Evolutionary conservation across 2,113 vertebrate genomes (phyloP).

Genomic region (Pseudorasbora parva): DNA sequence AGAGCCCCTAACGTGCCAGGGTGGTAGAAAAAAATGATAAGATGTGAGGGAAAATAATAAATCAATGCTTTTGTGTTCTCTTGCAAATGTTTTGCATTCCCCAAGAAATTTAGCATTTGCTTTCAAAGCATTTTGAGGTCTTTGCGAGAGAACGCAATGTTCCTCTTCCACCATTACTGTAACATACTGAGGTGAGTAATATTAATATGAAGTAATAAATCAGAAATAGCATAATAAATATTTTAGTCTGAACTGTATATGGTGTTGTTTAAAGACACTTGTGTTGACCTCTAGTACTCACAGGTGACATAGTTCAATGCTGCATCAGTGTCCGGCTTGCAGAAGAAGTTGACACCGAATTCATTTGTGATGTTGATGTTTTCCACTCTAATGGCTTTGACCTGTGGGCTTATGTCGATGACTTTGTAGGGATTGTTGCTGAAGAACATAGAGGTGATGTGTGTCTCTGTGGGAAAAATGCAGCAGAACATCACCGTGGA

Average conservation of each 20-base stretch:
- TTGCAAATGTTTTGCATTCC: too few relatives aligned
- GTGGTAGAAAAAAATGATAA: too few relatives aligned
- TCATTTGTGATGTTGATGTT: slow-evolving; percentile 35
- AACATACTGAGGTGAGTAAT: not conserved
- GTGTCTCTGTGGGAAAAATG: slow-evolving; percentile 51
- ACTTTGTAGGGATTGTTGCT: not conserved
- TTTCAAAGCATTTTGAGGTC: too few relatives aligned
- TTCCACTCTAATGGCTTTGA: slow-evolving; percentile 62
- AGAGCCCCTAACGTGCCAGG: too few relatives aligned
- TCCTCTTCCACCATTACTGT: too few relatives aligned
- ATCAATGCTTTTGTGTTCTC: too few relatives aligned
- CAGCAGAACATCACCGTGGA: slow-evolving; percentile 66
- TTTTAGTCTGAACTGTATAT: not conserved
- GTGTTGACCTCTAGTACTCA: slow-evolving; percentile 34
- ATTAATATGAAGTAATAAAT: not conserved
- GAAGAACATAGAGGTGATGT: slow-evolving; percentile 52
- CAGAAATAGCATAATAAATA: not conserved
- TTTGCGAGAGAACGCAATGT: too few relatives aligned
- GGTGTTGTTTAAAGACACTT: not conserved
- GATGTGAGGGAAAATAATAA: too few relatives aligned
- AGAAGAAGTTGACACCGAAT: not conserved
- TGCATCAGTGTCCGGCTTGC: accelerated
- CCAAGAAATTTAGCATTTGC: too few relatives aligned
- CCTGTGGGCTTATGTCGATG: slow-evolving; percentile 47
- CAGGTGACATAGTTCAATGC: slow-evolving; percentile 61